Conservation (phyloP, 1,140 invertebrate species). For the Druon quercuslanigerum region DNA sequence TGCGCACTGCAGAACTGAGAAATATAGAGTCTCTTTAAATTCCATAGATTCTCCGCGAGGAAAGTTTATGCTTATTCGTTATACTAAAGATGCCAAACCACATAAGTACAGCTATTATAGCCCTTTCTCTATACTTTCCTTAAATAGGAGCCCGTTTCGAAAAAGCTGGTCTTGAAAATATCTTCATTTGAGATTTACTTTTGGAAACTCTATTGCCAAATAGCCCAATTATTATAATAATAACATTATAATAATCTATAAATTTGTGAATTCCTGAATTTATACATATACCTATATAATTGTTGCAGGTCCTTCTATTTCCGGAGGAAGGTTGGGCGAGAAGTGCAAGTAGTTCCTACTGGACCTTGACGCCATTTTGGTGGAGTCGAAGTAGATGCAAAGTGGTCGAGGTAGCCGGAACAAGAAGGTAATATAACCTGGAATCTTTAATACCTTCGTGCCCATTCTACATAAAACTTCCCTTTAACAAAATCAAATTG, state of each 20-base stretch:
- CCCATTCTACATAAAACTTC: too few relatives aligned
- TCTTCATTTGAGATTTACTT: neutral
- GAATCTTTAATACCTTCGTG: too few relatives aligned
- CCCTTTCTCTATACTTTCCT: neutral
- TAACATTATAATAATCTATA: too few relatives aligned
- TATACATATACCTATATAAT: slow-evolving; percentile 42
- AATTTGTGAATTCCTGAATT: too few relatives aligned
- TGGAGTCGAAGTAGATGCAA: slow-evolving; percentile 88
- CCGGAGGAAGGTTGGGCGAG: slow-evolving; percentile 91
- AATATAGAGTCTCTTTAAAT: slow-evolving; percentile 19
- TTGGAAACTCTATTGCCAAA: neutral
- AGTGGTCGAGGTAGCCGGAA: slow-evolving; percentile 88
- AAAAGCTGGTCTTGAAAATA: neutral
- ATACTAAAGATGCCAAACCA: neutral
- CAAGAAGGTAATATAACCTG: slow-evolving; percentile 78
- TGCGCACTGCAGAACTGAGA: slow-evolving; percentile 21
- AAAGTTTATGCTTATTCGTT: neutral
- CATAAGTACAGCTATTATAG: neutral
- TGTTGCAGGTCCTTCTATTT: slow-evolving; percentile 84
- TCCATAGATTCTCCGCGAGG: neutral
- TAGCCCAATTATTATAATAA: too few relatives aligned
- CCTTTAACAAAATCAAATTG: too few relatives aligned
- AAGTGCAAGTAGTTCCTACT: slow-evolving; percentile 88
- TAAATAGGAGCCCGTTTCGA: neutral
- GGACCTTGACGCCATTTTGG: slow-evolving; percentile 90